Conservation (phyloP, 2,888 invertebrate species). For the Amphipyra tragopoginis region DNA sequence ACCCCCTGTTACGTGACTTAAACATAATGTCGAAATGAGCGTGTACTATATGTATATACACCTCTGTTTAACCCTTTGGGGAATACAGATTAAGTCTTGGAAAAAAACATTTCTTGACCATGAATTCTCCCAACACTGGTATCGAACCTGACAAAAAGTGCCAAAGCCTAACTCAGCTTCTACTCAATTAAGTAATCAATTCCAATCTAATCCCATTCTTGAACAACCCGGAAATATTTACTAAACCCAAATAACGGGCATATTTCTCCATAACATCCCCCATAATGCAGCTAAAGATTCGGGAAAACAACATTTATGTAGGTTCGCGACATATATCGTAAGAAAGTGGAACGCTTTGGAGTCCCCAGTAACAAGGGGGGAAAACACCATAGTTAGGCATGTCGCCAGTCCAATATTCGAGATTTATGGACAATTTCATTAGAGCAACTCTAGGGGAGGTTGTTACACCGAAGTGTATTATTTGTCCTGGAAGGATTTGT, state of each 20-base stretch:
- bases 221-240: slow-evolving; percentile 47
- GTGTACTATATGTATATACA: too few species aligned
- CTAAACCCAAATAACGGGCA: slow-evolving; percentile 24
- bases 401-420: slow-evolving; percentile 64
- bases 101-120: too few species aligned
- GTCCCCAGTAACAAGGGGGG: slow-evolving; percentile 55
- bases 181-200: slow-evolving; percentile 34
- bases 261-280: slow-evolving; percentile 44
- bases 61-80: too few species aligned
- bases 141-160: too few species aligned
- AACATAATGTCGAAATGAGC: too few species aligned
- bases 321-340: slow-evolving; percentile 55
- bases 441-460: slow-evolving; percentile 48
- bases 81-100: too few species aligned
- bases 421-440: slow-evolving; percentile 69
- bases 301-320: slow-evolving; percentile 61
- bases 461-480: slow-evolving; percentile 50
- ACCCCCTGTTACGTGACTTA: too few species aligned
- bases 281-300: slow-evolving; percentile 54
- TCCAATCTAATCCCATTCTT: slow-evolving; percentile 21
- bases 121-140: too few species aligned
- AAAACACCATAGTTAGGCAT: slow-evolving; percentile 63
- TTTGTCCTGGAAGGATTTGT: too few species aligned
- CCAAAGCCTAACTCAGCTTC: too few species aligned
- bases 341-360: slow-evolving; percentile 54